Evolutionary conservation across 2,888 invertebrate species (phyloP), one percentile per base, ranked within the genome.

Genomic region (Diplolepis rosae): DNA sequence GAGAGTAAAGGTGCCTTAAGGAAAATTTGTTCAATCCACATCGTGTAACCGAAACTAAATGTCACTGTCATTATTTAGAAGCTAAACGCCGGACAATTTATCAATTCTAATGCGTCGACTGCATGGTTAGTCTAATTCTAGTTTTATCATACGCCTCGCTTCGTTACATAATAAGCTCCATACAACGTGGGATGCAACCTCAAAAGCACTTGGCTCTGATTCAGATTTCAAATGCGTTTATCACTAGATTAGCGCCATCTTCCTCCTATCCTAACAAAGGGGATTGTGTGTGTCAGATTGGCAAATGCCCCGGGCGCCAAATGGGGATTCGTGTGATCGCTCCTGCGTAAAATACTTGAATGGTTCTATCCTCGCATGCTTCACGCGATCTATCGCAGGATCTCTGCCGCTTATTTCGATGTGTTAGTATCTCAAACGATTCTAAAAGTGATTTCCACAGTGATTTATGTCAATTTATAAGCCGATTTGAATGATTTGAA

Each of bases 121-220:
- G 68, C 68, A 67, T 61, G 66, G 70, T 50, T 70, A 56, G 74
- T 74, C 74, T 74, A 72, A 74, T 72, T 74, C 72, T 70, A 72
- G 70, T 69, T 72, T 74, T 74, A 72, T 74, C 68, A 51, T 15
- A 15, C 24, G 32, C 56, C 54, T 32, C 32, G 65, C 35, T 66
- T 45, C 6, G 27, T 74, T 74, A 56, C 74, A 71, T 70, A 74
- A 72, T 66, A 28, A 50, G 45, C 15, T 65, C 65, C 48, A 48
- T 48, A 48, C 48, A 11, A 48, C 18, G 3, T 9, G 45, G 18
- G 45, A 18, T 45, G 45, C 9, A 45, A 45, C 9, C 45, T 24
- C 15, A 35, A n/a, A n/a, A 54, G 18, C 13, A 66, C 50, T 66
- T 66, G 66, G 66, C 66, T 50, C 45, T 0, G 48, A 66, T 66